These are phyloP conservation scores for Plebejus argus DNA, from an alignment of 2,888 invertebrate species.

Conservation along the genomic window DNA sequence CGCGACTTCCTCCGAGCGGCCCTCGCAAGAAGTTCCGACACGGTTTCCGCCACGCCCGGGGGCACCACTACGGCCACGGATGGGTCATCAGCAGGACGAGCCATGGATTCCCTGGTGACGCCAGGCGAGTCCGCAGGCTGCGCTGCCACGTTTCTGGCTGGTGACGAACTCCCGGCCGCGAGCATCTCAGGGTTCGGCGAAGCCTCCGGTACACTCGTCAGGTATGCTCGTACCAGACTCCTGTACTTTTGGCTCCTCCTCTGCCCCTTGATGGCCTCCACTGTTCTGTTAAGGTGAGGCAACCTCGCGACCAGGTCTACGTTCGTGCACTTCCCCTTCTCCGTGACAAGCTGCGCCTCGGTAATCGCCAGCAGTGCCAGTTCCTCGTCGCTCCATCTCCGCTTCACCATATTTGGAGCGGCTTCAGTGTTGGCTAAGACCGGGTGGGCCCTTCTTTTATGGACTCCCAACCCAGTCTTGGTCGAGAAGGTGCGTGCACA, in stretches of 20 bases:
- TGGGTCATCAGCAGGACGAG: too few relatives aligned
- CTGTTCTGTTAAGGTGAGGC: too few relatives aligned
- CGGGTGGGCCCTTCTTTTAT: conserved; percentile 25
- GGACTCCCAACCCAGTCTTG: conserved; percentile 17
- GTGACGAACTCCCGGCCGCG: neutral
- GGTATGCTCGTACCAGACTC: conserved; percentile 26
- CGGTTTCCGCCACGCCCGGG: neutral
- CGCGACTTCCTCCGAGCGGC: conserved; percentile 18
- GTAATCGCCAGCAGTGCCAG: too few relatives aligned
- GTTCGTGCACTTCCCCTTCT: too few relatives aligned
- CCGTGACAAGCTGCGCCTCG: too few relatives aligned
- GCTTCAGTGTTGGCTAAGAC: too few relatives aligned
- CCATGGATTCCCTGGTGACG: neutral
- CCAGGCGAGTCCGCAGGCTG: neutral
- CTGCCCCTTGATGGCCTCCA: too few relatives aligned
- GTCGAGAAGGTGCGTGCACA: conserved; percentile 24
- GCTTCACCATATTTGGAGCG: too few relatives aligned
- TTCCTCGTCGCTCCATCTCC: too few relatives aligned
- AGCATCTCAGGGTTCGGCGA: too few relatives aligned
- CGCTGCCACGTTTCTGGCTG: neutral
- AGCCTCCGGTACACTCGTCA: neutral
- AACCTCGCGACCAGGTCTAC: too few relatives aligned
- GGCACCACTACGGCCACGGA: too few relatives aligned
- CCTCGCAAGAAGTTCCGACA: neutral
- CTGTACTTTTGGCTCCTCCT: conserved; percentile 21